Evolutionary conservation across 2,113 vertebrate genomes (phyloP).

Genomic region (Ceuthmochares aereus): DNA sequence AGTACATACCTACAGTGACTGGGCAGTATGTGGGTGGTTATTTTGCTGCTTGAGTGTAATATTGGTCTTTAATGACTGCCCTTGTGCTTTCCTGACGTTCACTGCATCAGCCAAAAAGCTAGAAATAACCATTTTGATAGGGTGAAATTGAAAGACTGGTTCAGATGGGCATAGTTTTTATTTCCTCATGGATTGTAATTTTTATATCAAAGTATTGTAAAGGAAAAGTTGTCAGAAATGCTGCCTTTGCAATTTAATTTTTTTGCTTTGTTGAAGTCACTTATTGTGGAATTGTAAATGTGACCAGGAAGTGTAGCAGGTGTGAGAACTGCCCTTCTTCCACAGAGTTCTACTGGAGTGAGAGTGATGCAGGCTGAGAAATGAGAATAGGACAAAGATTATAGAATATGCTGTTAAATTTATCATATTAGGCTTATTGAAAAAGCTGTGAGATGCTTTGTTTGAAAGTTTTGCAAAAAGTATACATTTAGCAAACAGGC

Average conservation of each 20-base stretch:
- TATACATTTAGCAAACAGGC: not conserved
- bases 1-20: not conserved
- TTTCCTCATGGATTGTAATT: not conserved
- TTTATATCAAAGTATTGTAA: not conserved
- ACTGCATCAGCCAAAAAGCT: not conserved
- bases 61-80: not conserved
- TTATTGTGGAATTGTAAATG: not conserved
- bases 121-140: not conserved
- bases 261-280: not conserved
- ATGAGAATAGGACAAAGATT: not conserved
- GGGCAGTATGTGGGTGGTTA: not conserved
- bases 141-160: not conserved
- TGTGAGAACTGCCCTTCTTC: not conserved
- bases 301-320: not conserved
- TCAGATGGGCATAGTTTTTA: not conserved
- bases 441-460: not conserved
- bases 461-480: not conserved
- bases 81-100: not conserved
- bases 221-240: not conserved
- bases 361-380: not conserved
- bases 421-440: not conserved
- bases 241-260: rapidly evolving
- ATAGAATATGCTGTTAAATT: not conserved
- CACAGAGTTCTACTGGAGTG: not conserved
- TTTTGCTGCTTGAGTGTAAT: not conserved